phyloP scores from a whole-genome alignment of 2,113 vertebrate species.

The Columba janthina region DNA sequence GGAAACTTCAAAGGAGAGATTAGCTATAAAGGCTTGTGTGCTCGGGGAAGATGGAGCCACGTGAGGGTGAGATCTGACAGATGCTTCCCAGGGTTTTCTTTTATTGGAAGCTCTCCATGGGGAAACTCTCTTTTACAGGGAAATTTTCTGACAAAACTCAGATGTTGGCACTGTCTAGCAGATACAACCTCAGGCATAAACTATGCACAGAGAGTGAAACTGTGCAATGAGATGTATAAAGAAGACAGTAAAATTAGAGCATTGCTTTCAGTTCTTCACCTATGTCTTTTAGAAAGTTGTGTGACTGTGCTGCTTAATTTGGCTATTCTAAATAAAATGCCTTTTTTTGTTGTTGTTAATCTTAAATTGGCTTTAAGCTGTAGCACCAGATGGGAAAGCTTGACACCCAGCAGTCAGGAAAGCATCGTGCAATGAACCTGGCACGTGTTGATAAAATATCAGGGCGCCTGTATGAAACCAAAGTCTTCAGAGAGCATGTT shows the following conservation, averaged over 20 bases:
- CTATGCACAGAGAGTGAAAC: background rate
- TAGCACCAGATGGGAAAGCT: background rate
- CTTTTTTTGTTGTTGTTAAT: background rate
- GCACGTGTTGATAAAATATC: rapidly evolving
- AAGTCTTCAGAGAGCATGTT: background rate
- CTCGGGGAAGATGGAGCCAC: background rate
- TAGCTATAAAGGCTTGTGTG: background rate
- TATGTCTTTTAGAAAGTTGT: background rate
- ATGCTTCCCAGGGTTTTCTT: background rate
- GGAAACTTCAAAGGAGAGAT: constrained; percentile 11
- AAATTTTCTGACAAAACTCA: background rate
- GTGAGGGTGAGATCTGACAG: background rate
- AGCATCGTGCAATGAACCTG: background rate
- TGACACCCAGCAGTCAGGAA: background rate
- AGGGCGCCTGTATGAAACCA: background rate
- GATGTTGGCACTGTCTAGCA: background rate
- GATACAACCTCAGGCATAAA: background rate
- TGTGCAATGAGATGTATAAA: background rate
- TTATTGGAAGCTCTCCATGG: constrained; percentile 12
- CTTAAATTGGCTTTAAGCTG: background rate
- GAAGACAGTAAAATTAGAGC: background rate
- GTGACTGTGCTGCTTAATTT: background rate
- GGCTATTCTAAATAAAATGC: background rate
- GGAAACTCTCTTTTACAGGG: background rate
- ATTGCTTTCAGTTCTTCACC: background rate